A percentile compares a stretch with the other conserved stretches of the same genome.
phyloP scores from a whole-genome alignment of 2,797 vertebrate species.

The Esox lucius region DNA sequence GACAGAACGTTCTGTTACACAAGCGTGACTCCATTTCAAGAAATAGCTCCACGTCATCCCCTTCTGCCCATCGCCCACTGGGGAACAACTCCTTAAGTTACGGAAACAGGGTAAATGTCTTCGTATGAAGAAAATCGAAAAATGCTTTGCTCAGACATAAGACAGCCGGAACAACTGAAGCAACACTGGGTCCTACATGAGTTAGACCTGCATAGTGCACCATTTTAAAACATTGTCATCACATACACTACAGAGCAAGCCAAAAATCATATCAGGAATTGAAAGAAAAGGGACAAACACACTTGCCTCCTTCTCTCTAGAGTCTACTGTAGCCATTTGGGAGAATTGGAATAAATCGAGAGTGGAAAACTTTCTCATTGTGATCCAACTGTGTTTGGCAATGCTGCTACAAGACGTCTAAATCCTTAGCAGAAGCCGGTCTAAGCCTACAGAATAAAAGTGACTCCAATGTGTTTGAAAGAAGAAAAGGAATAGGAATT shows the following conservation, averaged over 20 bases:
- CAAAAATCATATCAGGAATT: conserved; percentile 27
- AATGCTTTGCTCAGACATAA: conserved; percentile 2
- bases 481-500: conserved; percentile 26
- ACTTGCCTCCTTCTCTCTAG: conserved; percentile 26
- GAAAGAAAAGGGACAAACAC: conserved; percentile 16
- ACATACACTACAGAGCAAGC: conserved; percentile 37
- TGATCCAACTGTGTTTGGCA: conserved; percentile 20
- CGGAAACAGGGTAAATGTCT: background rate
- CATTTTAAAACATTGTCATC: conserved; percentile 41
- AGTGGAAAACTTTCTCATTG: conserved; percentile 13
- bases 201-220: conserved; percentile 55
- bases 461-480: conserved; percentile 33
- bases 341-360: conserved; percentile 22
- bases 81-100: background rate
- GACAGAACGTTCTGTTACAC: background rate
- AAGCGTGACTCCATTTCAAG: background rate
- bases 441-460: conserved; percentile 32
- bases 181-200: conserved; percentile 33
- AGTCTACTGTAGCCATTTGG: conserved; percentile 42
- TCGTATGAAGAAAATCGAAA: background rate
- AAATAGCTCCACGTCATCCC: background rate
- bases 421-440: background rate
- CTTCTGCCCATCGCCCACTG: background rate
- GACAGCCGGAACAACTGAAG: conserved; percentile 18
- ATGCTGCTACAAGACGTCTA: background rate